Conservation (phyloP, 2,888 invertebrate genomes). For the Caenorhabditis virilis region DNA sequence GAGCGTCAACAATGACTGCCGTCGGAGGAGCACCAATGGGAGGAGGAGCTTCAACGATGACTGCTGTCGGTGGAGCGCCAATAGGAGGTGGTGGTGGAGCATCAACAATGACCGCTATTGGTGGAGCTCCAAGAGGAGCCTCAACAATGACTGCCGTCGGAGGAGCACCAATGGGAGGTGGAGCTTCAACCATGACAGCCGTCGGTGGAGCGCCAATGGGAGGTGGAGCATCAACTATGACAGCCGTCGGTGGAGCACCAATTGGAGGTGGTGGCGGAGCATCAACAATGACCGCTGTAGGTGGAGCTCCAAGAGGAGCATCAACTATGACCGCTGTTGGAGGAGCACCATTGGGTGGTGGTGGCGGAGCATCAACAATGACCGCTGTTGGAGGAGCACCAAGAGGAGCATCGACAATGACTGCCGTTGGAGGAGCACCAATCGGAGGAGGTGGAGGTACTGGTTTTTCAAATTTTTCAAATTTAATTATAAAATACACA, state of each 20-base stretch:
- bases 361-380: slow-evolving; percentile 17
- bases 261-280: no score
- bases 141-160: slow-evolving; percentile 56
- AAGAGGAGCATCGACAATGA: slow-evolving; percentile 27
- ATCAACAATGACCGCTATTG: slow-evolving; percentile 51
- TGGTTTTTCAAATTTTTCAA: not conserved
- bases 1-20: slow-evolving; percentile 9
- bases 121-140: slow-evolving; percentile 35
- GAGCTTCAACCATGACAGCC: slow-evolving; percentile 15
- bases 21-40: slow-evolving; percentile 21
- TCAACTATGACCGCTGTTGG: slow-evolving; percentile 54
- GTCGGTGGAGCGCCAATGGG: slow-evolving; percentile 6
- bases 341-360: slow-evolving; percentile 46
- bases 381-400: slow-evolving; percentile 14
- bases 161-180: slow-evolving; percentile 29
- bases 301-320: slow-evolving; percentile 23
- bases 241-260: slow-evolving; percentile 7
- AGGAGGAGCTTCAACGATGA: slow-evolving; percentile 17
- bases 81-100: no score
- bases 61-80: slow-evolving; percentile 33
- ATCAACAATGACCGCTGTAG: slow-evolving; percentile 16
- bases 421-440: slow-evolving; percentile 31
- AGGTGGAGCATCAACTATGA: slow-evolving; percentile 15
- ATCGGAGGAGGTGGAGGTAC: slow-evolving; percentile 8
- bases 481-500: not conserved